These are phyloP conservation scores for Synaphobranchus kaupii DNA, from an alignment of 2,797 vertebrate genomes.

Conservation along the genomic window DNA sequence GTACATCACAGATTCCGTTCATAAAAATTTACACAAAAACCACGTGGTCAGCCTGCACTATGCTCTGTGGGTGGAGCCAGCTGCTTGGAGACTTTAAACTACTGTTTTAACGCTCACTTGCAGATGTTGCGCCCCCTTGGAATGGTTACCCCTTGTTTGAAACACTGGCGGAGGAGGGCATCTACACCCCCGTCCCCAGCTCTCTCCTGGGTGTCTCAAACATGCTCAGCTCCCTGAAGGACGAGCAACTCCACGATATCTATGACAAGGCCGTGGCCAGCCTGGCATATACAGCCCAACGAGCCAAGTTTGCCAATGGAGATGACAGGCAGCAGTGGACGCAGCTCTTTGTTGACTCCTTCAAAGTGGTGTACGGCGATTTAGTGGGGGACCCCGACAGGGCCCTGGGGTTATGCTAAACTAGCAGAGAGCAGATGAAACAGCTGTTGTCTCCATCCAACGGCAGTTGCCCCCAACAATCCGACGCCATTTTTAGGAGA, in stretches of 20 bases:
- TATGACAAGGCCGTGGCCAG: constrained; percentile 87
- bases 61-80: constrained; percentile 3
- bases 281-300: constrained; percentile 95
- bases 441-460: background rate
- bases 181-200: constrained; percentile 85
- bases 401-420: constrained; percentile 84
- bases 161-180: constrained; percentile 79
- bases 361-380: constrained; percentile 93
- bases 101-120: constrained; percentile 85
- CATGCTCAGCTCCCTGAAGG: constrained; percentile 85
- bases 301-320: constrained; percentile 93
- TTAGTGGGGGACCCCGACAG: constrained; percentile 88
- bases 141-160: constrained; percentile 63
- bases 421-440: constrained; percentile 1
- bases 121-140: constrained; percentile 77
- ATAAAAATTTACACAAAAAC: background rate
- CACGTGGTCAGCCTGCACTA: background rate
- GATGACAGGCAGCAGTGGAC: constrained; percentile 92
- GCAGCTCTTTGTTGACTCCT: constrained; percentile 92
- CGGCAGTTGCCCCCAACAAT: background rate
- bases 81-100: constrained; percentile 58
- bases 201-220: constrained; percentile 84
- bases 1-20: background rate
- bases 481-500: background rate
- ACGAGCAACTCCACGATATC: constrained; percentile 79